Base-by-base conservation (phyloP, 92 coral and sea anemone species). In the Epizoanthus illoricatus region DNA sequence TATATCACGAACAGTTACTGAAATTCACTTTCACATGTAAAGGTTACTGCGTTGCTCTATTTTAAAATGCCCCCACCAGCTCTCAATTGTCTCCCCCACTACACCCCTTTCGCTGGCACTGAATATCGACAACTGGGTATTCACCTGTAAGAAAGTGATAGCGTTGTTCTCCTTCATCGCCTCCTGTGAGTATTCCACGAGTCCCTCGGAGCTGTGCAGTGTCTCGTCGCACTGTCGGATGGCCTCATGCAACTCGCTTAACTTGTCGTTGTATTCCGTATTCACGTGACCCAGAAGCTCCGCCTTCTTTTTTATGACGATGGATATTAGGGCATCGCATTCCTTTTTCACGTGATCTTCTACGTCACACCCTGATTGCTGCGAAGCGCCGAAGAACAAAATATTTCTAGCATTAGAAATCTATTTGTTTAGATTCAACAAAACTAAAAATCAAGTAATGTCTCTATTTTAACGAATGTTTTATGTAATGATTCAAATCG, bases 361-460 rank as follows among this genome's bases (percentile, higher is more conserved):
- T 16, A 92, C 97, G 67, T 92, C 93, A 69, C 83, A 88, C 3
- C 97, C 97, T 36, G 97, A 92, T 88, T 92, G 91, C 97, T 92
- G 45, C 52, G 45, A 65, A 23, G 33, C n/a, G 65, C 11, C 12
- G 56, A 13, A 9, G 10, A 52, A 13, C 3, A 28, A 21, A 21
- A 65, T 17, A 65, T 15, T 65, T 65, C 71, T 36, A 65, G 16
- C 71, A 11, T 21, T 65, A 65, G 33, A 65, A 65, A 21, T 21
- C 12, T 65, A 21, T 65, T 15, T 21, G 28, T 17, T 49, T 9
- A 49, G 56, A 49, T 49, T 49, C 49, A 7, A 4, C 52, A 45
- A 45, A 45, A 45, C 6, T 45, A 45, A 0, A 45, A 45, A 45
- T 45, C 56, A 49, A 49, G 56, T 49, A 9, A 9, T 13, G 56